Evolutionary conservation across 2,888 invertebrate genomes (phyloP).

Genomic region (Stenodera caucasica): DNA sequence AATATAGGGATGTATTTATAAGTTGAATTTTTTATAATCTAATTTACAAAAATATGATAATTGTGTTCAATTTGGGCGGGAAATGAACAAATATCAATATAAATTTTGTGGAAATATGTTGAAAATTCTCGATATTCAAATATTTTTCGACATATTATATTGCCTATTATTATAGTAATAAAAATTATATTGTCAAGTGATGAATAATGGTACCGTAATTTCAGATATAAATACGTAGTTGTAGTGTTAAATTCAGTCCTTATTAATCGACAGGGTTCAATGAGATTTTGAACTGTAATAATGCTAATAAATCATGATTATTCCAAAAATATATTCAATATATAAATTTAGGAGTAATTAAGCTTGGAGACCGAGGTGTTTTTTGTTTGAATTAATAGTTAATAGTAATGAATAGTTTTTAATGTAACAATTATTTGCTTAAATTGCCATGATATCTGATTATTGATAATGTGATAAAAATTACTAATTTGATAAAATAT

Average conservation of each 20-base stretch:
- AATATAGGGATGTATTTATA: conserved; percentile 31
- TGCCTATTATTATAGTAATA: conserved; percentile 16
- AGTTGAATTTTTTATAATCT: conserved; percentile 17
- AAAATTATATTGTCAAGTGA: conserved; percentile 18
- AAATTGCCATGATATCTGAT: conserved; percentile 36
- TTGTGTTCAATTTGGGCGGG: conserved; percentile 41
- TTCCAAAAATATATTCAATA: conserved; percentile 27
- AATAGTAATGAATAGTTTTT: too few relatives aligned
- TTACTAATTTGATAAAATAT: conserved; percentile 29
- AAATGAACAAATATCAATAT: conserved; percentile 22
- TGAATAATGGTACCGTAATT: background rate
- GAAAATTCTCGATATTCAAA: conserved; percentile 34
- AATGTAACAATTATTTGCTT: conserved; percentile 36
- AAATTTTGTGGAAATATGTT: conserved; percentile 26
- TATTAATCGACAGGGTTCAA: conserved; percentile 26
- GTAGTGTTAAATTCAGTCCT: conserved; percentile 22
- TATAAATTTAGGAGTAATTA: too few relatives aligned
- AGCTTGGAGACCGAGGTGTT: conserved; percentile 8
- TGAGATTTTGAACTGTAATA: too few relatives aligned
- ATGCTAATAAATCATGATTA: too few relatives aligned
- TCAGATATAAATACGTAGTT: background rate
- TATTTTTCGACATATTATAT: conserved; percentile 45
- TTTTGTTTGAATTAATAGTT: conserved; percentile 15
- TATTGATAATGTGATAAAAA: conserved; percentile 36
- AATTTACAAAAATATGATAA: too few relatives aligned